Percentiles rank a stretch among this genome's conserved stretches.
phyloP scores from a whole-genome alignment of 2,888 invertebrate species.

The Zele albiditarsus region DNA sequence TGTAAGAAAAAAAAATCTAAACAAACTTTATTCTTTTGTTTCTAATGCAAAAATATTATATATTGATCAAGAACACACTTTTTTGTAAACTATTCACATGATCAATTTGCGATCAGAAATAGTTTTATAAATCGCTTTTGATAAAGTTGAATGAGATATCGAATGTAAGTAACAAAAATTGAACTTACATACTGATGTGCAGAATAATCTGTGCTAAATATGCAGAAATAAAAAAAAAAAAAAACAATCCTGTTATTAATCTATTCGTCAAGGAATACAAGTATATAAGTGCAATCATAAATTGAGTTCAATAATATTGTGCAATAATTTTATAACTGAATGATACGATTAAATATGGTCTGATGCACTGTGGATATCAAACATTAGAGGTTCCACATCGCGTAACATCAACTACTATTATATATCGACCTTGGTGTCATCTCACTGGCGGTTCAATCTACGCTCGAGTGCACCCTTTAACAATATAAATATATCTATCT shows the following conservation, averaged over 20 bases:
- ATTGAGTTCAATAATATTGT: background rate
- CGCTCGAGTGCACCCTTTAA: conserved; percentile 21
- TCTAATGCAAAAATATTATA: no score
- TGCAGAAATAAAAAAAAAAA: background rate
- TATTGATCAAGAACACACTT: no score
- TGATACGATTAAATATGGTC: background rate
- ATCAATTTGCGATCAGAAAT: no score
- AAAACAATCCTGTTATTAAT: background rate
- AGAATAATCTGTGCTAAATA: background rate
- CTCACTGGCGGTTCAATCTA: conserved; percentile 11
- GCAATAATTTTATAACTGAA: background rate
- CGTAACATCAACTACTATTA: background rate
- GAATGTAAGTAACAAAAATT: background rate
- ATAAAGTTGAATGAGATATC: background rate
- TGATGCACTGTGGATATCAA: background rate
- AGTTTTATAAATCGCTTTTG: background rate
- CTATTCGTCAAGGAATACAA: background rate
- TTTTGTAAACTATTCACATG: no score
- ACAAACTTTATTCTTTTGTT: no score
- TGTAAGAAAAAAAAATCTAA: no score
- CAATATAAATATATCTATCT: background rate
- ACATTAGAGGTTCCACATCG: background rate
- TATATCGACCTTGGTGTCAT: conserved; percentile 24
- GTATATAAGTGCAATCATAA: background rate
- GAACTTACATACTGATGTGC: background rate